Base-by-base conservation (phyloP, 2,797 vertebrate species). In the Momotus momota region DNA sequence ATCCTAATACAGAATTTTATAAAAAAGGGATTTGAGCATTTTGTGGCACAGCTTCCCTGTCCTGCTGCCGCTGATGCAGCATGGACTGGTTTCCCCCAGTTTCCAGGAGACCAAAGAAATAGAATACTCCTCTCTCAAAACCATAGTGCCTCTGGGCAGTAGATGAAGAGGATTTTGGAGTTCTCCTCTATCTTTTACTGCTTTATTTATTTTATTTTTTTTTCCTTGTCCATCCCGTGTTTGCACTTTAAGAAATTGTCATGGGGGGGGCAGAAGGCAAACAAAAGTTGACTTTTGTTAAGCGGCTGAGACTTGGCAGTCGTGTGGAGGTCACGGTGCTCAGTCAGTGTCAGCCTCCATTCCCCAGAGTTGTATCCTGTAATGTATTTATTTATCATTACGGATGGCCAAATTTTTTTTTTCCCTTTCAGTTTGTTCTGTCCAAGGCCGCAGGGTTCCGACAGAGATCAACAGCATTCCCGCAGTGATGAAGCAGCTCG, bases 401-500 rank as follows among this genome's bases (percentile, higher is more conserved):
- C 97, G 95, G 83, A 90, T 31, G 61, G 95, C 94, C 97, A 97
- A 79, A 94, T 90, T 80, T 88, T 94, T 86, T 84, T 73, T 66
- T 86, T 67, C 22, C 88, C 95, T 97, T 97, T 98, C 93, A 92
- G 97, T 97, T 98, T 98, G 97, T 97, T 97, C 97, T 98, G 98
- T 98, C 98, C 99, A 99, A 99, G 99, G 99, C 98, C 98, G 80
- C 97, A 70, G 98, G 96, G 97, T 98, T 98, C 97, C 87, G 93
- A 98, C 98, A 98, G 98, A 98, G 98, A 99, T 99, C 99, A 99
- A 98, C 98, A 97, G 98, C 96, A 97, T 97, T 98, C 98, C 98
- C 94, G 91, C 97, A 91, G 98, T 98, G 98, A 99, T 99, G 98
- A 98, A 99, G 97, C 97, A 97, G 98, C 98, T 99, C 99, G 97